phyloP scores from a whole-genome alignment of 1,140 invertebrate species.

The Oryctes rhinoceros region DNA sequence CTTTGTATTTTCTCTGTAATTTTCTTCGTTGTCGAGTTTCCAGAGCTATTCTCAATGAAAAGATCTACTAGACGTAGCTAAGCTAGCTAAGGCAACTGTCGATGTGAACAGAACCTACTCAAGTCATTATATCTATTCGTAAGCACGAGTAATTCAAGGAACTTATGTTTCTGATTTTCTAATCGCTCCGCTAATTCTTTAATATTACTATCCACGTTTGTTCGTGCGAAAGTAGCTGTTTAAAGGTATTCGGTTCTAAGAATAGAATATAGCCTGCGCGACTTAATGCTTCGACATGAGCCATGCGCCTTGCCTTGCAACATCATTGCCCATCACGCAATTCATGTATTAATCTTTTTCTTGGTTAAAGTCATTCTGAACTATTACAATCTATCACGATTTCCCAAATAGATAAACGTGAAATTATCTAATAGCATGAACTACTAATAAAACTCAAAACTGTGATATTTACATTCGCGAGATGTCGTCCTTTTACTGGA shows the following conservation, averaged over 20 bases:
- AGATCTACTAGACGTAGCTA: too few relatives aligned
- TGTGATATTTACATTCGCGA: conserved; percentile 43
- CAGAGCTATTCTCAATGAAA: too few relatives aligned
- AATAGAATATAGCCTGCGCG: neutral
- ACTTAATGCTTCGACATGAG: conserved; percentile 12
- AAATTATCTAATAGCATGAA: conserved; percentile 43
- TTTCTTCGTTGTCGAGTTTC: too few relatives aligned
- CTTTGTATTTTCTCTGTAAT: too few relatives aligned
- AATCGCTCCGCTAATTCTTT: neutral
- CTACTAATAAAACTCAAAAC: conserved; percentile 44
- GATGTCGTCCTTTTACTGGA: conserved; percentile 56
- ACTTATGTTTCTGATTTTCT: conserved; percentile 33
- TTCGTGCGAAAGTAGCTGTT: neutral
- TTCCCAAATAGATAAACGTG: conserved; percentile 57
- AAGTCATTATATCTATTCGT: conserved; percentile 55
- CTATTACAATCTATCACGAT: conserved; percentile 55
- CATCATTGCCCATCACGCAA: neutral
- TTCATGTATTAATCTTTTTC: conserved; percentile 42
- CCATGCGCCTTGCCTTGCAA: neutral
- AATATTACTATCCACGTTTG: conserved; percentile 10
- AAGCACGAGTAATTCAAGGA: conserved; percentile 43
- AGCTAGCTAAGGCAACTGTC: conserved; percentile 51
- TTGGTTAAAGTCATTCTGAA: conserved; percentile 45
- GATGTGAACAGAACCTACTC: conserved; percentile 52
- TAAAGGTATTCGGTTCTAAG: conserved; percentile 18